Base-by-base conservation (phyloP, 2,797 vertebrate species). In the Channa striata region DNA sequence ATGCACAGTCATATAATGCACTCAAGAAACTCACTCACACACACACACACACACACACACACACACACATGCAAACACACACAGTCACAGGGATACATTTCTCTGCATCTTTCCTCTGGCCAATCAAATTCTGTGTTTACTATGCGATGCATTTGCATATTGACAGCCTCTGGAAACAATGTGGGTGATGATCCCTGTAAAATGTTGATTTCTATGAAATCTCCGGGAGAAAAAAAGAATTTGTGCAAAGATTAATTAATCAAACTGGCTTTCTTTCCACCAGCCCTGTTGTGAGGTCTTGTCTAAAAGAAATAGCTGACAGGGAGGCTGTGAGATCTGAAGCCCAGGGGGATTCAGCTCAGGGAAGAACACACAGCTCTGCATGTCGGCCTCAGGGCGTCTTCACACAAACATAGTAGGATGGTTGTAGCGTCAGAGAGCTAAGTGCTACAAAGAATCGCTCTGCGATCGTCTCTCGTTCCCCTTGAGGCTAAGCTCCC, bases 191-290 rank as follows among this genome's bases (percentile, higher is more conserved):
- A 81, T 78, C 56, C 56, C 42, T 48, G 36, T 21, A 69, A 87
- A 77, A 64, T 63, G 51, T 30, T 57, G 13, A 74, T 77, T 77
- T 82, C 40, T 63, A 14, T 37, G 40, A 23, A 74, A 43, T 30
- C n/a, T 40, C 52, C 60, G 20, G 42, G n/a, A 78, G 19, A 60
- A 66, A 67, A 51, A 5, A 17, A 56, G 78, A 81, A 79, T 76
- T 84, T 81, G 77, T 80, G 40, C 50, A 39, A 54, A 72, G 30
- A 74, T 78, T 59, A 78, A 89, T 87, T 85, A 89, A 71, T 63
- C 59, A 65, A 74, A 78, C 54, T 25, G 59, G 13, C 59, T 74
- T 74, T 25, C 36, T 61, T 58, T 68, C 40, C 34, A 56, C 12
- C 30, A 51, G 51, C 39, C 65, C 50, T 53, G 70, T 44, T 68